Percentiles rank a stretch among this genome's conserved stretches.
These are phyloP conservation scores for Copsychus sechellarum DNA, from an alignment of 2,113 vertebrate genomes.

Conservation along the genomic window DNA sequence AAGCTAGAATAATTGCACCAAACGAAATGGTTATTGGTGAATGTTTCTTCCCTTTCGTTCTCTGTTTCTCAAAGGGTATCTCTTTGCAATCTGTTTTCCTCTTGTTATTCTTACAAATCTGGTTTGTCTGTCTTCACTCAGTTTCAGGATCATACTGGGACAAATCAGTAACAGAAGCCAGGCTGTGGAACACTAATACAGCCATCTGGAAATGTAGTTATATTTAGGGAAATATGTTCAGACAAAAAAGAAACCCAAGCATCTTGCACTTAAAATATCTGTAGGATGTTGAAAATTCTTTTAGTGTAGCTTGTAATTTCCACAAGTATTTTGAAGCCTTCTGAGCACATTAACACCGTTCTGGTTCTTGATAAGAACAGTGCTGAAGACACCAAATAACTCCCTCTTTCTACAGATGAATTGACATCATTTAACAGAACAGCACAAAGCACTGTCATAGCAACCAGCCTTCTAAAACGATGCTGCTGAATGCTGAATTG, in stretches of 20 bases:
- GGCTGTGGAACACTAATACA: neutral
- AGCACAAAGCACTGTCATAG: conserved; percentile 25
- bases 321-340: neutral
- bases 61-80: neutral
- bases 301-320: neutral
- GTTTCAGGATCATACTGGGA: conserved; percentile 1
- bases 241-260: neutral
- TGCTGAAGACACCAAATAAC: neutral
- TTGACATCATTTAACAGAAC: conserved; percentile 3
- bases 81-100: conserved; percentile 20
- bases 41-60: neutral
- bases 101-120: neutral
- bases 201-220: conserved; percentile 34
- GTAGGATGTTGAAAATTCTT: conserved; percentile 2
- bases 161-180: conserved; percentile 23
- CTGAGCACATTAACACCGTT: neutral
- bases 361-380: neutral
- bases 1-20: neutral
- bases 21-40: neutral
- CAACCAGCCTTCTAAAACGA: conserved; percentile 13
- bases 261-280: neutral
- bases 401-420: neutral
- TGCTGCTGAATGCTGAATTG: conserved; percentile 33
- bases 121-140: neutral
- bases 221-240: neutral